Evolutionary conservation across 2,888 invertebrate species (phyloP).

Genomic region (Perdita meconis): DNA sequence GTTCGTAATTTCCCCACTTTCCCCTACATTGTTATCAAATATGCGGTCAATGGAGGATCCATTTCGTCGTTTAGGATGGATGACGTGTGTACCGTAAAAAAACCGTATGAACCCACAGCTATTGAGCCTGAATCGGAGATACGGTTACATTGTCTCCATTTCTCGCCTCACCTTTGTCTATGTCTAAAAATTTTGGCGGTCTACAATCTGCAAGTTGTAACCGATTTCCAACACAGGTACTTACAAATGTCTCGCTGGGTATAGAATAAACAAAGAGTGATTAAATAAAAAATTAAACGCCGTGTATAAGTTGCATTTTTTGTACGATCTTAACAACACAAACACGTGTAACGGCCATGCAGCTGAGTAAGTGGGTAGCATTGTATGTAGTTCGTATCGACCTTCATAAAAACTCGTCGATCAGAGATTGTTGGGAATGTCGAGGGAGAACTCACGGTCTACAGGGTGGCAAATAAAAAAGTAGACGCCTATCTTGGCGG

Average conservation of each 20-base stretch:
- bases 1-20: too few relatives aligned
- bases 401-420: constrained; percentile 80
- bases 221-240: too few relatives aligned
- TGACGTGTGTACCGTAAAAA: too few relatives aligned
- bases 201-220: too few relatives aligned
- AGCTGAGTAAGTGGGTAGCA: constrained; percentile 54
- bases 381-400: constrained; percentile 70
- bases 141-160: constrained; percentile 19
- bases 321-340: constrained; percentile 58
- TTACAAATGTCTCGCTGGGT: too few relatives aligned
- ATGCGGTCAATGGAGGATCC: too few relatives aligned
- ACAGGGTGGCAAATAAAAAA: constrained; percentile 66
- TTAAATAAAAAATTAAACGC: too few relatives aligned
- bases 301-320: constrained; percentile 17
- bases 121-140: constrained; percentile 18
- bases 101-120: constrained; percentile 33
- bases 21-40: too few relatives aligned
- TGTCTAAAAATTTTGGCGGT: constrained; percentile 5
- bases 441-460: constrained; percentile 71
- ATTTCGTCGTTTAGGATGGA: too few relatives aligned
- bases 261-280: too few relatives aligned
- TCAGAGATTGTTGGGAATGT: constrained; percentile 77
- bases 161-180: constrained; percentile 9
- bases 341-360: constrained; percentile 61
- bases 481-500: constrained; percentile 42